Evolutionary conservation across 2,888 invertebrate genomes (phyloP).

Genomic region (Psococerastis gibbosa): DNA sequence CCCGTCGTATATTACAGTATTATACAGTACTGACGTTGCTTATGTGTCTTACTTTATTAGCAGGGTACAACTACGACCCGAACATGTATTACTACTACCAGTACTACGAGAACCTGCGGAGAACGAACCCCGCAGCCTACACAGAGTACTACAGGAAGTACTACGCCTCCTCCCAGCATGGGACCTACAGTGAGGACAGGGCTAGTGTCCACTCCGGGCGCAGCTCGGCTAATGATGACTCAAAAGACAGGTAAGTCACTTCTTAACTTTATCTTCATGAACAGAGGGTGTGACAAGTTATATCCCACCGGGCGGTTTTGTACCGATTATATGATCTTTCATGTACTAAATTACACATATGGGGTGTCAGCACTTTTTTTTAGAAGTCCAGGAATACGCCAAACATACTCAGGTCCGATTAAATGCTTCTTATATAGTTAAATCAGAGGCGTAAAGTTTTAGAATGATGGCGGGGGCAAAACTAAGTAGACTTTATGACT

Average conservation of each 20-base stretch:
- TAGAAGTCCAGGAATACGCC: no score
- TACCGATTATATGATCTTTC: neutral
- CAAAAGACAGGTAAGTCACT: conserved; percentile 29
- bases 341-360: no score
- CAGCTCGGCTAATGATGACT: conserved; percentile 52
- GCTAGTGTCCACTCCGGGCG: conserved; percentile 68
- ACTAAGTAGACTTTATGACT: no score
- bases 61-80: conserved; percentile 31
- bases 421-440: no score
- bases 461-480: no score
- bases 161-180: conserved; percentile 17
- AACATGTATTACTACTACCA: conserved; percentile 34
- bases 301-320: neutral
- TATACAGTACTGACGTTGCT: no score
- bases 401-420: no score
- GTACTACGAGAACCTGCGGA: conserved; percentile 58
- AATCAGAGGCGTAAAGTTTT: no score
- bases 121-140: conserved; percentile 60
- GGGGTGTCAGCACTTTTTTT: no score
- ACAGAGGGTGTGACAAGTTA: neutral
- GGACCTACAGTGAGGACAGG: conserved; percentile 38
- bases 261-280: neutral
- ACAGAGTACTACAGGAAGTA: conserved; percentile 59
- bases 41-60: no score
- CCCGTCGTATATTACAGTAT: no score